Conservation (phyloP, 2,113 vertebrate genomes). For the Psittacula cyanocephala region DNA sequence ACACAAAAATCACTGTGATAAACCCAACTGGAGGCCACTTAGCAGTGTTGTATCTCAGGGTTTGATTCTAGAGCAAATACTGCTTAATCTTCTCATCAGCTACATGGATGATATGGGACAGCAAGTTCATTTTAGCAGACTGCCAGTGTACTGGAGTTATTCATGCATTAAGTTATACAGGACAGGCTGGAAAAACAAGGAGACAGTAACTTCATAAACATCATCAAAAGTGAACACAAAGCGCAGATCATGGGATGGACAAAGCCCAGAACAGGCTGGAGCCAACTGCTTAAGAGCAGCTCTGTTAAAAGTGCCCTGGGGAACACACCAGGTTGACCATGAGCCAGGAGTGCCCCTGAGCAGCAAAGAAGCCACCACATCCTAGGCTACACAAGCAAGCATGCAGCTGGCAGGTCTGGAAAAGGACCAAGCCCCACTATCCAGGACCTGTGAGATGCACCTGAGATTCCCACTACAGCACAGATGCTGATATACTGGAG, state of each 20-base stretch:
- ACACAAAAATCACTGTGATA: not conserved
- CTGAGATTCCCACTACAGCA: not conserved
- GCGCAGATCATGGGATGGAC: not conserved
- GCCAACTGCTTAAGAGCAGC: not conserved
- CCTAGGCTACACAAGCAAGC: not conserved
- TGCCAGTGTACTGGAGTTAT: not conserved
- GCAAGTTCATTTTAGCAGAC: not conserved
- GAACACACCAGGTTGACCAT: not conserved
- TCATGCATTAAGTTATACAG: not conserved
- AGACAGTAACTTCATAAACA: not conserved
- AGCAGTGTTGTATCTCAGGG: not conserved
- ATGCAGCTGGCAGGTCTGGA: not conserved
- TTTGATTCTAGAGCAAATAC: not conserved
- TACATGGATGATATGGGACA: not conserved
- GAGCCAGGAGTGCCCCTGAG: not conserved
- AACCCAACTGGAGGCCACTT: not conserved
- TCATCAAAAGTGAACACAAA: not conserved
- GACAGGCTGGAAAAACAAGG: not conserved
- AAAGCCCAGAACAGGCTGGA: not conserved
- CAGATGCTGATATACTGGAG: not conserved
- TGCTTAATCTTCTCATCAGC: not conserved
- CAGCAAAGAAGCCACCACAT: not conserved
- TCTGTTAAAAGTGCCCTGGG: not conserved
- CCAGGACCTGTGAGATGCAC: not conserved
- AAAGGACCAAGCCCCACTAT: not conserved